Conservation (phyloP, 2,888 invertebrate species). For the Zelleria hepariella region DNA sequence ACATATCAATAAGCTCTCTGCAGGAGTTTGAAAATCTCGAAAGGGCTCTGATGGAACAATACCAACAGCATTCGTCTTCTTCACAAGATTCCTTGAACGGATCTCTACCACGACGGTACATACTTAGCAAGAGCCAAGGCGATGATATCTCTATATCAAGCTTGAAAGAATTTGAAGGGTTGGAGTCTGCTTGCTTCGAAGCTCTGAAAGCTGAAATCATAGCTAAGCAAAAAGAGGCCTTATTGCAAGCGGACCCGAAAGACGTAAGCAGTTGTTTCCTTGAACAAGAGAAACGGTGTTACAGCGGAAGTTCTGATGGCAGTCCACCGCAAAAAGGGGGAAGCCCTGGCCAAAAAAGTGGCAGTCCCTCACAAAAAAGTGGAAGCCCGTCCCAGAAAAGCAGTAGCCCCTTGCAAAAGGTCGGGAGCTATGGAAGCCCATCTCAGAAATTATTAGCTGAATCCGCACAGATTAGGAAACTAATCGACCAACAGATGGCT, state of each 20-base stretch:
- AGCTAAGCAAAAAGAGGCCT: slow-evolving; percentile 88
- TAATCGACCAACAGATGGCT: slow-evolving; percentile 65
- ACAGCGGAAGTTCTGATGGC: slow-evolving; percentile 70
- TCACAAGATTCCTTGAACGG: slow-evolving; percentile 91
- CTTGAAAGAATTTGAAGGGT: slow-evolving; percentile 91
- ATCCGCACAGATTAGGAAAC: slow-evolving; percentile 58
- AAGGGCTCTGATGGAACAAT: slow-evolving; percentile 86
- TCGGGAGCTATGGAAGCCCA: slow-evolving; percentile 41
- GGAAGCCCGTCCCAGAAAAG: slow-evolving; percentile 60
- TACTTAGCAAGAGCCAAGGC: slow-evolving; percentile 80
- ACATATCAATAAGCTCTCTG: slow-evolving; percentile 91
- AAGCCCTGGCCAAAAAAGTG: slow-evolving; percentile 49
- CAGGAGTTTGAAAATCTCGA: slow-evolving; percentile 96
- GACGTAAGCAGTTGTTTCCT: slow-evolving; percentile 60
- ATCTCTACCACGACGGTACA: slow-evolving; percentile 81
- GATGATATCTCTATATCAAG: slow-evolving; percentile 91
- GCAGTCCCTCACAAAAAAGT: slow-evolving; percentile 45
- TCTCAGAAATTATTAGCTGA: slow-evolving; percentile 43
- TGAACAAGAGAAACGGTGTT: slow-evolving; percentile 64
- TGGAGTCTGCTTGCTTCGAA: slow-evolving; percentile 90
- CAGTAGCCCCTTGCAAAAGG: slow-evolving; percentile 62
- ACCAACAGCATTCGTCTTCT: slow-evolving; percentile 79
- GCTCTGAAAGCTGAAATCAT: slow-evolving; percentile 86
- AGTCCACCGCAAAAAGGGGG: slow-evolving; percentile 70
- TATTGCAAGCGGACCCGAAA: slow-evolving; percentile 75